A percentile compares a stretch with the other conserved stretches of the same genome.
phyloP scores from a whole-genome alignment of 2,113 vertebrate species.

The Phodopus roborovskii region DNA sequence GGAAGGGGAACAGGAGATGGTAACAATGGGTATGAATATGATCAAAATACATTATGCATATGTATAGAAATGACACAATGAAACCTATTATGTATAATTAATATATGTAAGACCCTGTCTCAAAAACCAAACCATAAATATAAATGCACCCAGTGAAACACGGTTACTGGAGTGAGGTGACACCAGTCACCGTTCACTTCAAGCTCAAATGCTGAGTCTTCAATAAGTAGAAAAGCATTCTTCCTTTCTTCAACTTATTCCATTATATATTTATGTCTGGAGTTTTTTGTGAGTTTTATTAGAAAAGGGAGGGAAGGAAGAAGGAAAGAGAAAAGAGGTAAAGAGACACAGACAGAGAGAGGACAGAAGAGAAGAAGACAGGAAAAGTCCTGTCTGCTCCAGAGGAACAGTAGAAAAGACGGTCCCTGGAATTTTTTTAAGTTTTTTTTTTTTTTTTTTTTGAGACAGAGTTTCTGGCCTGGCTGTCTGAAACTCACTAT shows the following conservation, averaged over 20 bases:
- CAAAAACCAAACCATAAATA: not conserved
- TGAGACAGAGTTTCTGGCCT: not conserved
- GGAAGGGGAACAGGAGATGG: not conserved
- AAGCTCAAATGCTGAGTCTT: constrained; percentile 9
- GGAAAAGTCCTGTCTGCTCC: too few species aligned
- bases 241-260: not conserved
- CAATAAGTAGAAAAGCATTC: not conserved
- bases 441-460: not conserved
- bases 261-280: not conserved
- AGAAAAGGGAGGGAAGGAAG: too few species aligned
- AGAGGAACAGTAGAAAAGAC: too few species aligned
- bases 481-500: not conserved
- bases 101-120: not conserved
- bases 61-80: not conserved
- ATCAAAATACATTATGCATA: not conserved
- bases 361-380: too few species aligned
- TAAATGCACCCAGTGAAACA: not conserved
- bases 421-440: too few species aligned
- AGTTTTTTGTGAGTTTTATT: not conserved
- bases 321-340: too few species aligned
- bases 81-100: not conserved
- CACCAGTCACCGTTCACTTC: not conserved
- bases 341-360: too few species aligned
- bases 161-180: constrained; percentile 13
- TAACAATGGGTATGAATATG: not conserved